Percentiles rank a stretch among this genome's conserved stretches.
Evolutionary conservation across 2,888 invertebrate species (phyloP).

Genomic region (Eilema depressum): DNA sequence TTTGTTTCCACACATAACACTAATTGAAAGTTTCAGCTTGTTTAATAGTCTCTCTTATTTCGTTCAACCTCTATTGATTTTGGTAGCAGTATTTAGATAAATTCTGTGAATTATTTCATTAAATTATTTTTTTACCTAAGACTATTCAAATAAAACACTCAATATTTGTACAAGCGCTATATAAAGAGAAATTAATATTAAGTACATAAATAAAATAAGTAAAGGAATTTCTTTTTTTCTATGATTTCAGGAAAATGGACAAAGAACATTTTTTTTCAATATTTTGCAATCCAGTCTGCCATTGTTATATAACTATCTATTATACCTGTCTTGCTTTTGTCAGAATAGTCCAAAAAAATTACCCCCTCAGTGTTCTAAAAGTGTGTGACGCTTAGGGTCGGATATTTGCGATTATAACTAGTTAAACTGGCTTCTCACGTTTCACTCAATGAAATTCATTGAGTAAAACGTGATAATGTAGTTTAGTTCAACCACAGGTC

Average conservation of each 20-base stretch:
- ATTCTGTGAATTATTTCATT: not conserved
- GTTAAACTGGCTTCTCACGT: not conserved
- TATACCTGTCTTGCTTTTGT: not conserved
- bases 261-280: not conserved
- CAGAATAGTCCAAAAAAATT: not conserved
- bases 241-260: too few relatives aligned
- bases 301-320: not conserved
- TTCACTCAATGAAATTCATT: not conserved
- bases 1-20: constrained; percentile 23
- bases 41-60: constrained; percentile 2
- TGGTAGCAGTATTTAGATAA: not conserved
- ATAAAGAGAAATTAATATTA: not conserved
- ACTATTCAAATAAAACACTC: not conserved
- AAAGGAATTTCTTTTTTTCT: not conserved
- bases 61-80: not conserved
- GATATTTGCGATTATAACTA: not conserved
- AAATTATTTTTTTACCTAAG: not conserved
- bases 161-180: not conserved
- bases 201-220: too few relatives aligned
- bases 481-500: too few relatives aligned
- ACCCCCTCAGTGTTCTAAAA: not conserved
- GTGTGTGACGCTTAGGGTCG: not conserved
- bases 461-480: not conserved
- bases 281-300: not conserved
- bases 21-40: constrained; percentile 22